Percentiles rank a stretch among this genome's conserved stretches.
These are phyloP conservation scores for Nannoperca obscura DNA, from an alignment of 2,797 vertebrate genomes.

Conservation along the genomic window DNA sequence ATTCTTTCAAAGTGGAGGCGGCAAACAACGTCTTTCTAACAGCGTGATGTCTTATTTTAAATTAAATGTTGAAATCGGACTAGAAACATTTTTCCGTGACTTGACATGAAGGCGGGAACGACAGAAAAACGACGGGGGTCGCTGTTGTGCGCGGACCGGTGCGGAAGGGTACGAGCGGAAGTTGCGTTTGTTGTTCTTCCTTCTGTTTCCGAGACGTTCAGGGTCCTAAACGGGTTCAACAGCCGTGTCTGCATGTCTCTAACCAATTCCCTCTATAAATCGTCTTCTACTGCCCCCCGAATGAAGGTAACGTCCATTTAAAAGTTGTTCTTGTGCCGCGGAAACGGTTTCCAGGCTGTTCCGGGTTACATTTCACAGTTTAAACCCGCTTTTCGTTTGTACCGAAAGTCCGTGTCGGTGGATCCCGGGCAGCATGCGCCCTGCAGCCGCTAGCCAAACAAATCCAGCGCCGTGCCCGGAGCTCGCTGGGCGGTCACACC, in stretches of 20 bases:
- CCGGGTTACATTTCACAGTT: not conserved
- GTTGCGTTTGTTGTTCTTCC: constrained; percentile 85
- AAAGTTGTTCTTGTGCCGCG: not conserved
- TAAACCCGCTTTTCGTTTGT: not conserved
- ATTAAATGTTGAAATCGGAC: not conserved
- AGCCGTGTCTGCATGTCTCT: constrained; percentile 82
- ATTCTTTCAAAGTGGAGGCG: not conserved
- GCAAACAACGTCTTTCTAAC: not conserved
- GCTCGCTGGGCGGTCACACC: not conserved
- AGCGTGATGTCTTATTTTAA: not conserved
- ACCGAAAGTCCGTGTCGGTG: constrained; percentile 22
- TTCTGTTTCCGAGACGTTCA: constrained; percentile 79
- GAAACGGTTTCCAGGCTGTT: fast-evolving
- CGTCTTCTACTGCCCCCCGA: constrained; percentile 75
- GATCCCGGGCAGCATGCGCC: constrained; percentile 43
- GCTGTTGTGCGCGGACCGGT: not conserved
- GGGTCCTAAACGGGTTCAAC: constrained; percentile 72
- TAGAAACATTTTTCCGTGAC: not conserved
- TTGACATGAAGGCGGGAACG: no score
- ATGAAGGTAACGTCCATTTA: constrained; percentile 82
- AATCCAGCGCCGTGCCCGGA: constrained; percentile 62
- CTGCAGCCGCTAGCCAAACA: constrained; percentile 51
- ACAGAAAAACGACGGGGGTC: no score
- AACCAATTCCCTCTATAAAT: constrained; percentile 57
- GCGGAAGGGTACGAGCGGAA: constrained; percentile 75